Percentiles rank a stretch among this genome's conserved stretches.
Conservation (phyloP, 2,888 invertebrate genomes). For the Drosophila birchii region DNA sequence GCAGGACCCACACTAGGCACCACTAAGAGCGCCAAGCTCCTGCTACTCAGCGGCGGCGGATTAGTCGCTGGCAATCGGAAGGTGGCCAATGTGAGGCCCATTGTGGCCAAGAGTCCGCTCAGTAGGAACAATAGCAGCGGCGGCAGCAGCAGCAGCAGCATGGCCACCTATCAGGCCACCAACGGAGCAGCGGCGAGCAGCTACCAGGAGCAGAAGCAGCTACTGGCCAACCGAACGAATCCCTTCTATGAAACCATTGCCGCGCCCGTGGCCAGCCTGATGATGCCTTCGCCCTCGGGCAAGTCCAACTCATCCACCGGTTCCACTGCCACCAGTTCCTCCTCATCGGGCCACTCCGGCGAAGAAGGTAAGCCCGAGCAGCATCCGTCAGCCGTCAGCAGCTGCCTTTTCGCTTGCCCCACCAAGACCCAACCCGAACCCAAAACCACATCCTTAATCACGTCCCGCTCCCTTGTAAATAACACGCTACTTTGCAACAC, state of each 20-base stretch:
- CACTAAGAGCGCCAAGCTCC: slow-evolving; percentile 68
- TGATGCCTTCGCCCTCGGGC: slow-evolving; percentile 82
- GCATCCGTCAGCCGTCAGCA: slow-evolving; percentile 19
- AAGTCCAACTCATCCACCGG: slow-evolving; percentile 83
- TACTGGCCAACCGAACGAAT: slow-evolving; percentile 79
- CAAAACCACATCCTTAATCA: slow-evolving; percentile 14
- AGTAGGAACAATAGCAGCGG: slow-evolving; percentile 43
- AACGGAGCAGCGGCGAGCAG: slow-evolving; percentile 23
- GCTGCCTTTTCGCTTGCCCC: slow-evolving; percentile 43
- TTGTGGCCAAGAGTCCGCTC: slow-evolving; percentile 73
- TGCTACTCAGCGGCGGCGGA: slow-evolving; percentile 74
- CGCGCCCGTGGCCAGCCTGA: slow-evolving; percentile 49
- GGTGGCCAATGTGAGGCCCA: slow-evolving; percentile 83
- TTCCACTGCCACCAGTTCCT: slow-evolving; percentile 76
- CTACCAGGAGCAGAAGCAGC: slow-evolving; percentile 76
- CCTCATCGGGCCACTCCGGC: slow-evolving; percentile 70
- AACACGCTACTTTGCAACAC: slow-evolving; percentile 66
- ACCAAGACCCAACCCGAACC: slow-evolving; percentile 20
- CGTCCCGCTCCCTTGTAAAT: slow-evolving; percentile 63
- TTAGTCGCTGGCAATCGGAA: slow-evolving; percentile 74
- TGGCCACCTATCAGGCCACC: slow-evolving; percentile 54
- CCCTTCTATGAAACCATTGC: slow-evolving; percentile 78
- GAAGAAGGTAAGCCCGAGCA: slow-evolving; percentile 81
- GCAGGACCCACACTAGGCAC: slow-evolving; percentile 10
- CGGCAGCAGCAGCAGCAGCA: slow-evolving; percentile 36